Percentiles rank a stretch among this genome's conserved stretches.
These are phyloP conservation scores for Pseudotriccus pelzelni DNA, from an alignment of 2,797 vertebrate genomes.

Conservation along the genomic window DNA sequence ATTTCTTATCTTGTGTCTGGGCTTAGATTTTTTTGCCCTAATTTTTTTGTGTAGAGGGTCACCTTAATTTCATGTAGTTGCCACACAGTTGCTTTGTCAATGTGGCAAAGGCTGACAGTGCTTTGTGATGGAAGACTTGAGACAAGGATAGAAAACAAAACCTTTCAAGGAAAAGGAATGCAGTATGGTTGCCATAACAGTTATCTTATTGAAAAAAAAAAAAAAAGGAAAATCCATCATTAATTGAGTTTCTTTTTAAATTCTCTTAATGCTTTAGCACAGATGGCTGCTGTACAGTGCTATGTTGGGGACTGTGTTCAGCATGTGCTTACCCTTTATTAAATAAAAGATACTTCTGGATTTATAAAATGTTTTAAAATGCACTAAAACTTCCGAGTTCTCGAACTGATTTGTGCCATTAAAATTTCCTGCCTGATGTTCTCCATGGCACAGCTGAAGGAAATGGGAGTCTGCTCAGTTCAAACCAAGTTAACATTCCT, in stretches of 20 bases:
- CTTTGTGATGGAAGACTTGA: background rate
- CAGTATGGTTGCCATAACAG: background rate
- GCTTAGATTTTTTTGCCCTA: background rate
- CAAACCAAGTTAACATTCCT: background rate
- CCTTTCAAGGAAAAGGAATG: background rate
- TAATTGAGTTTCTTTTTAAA: background rate
- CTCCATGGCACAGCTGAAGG: background rate
- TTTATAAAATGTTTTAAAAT: background rate
- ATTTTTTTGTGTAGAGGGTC: background rate
- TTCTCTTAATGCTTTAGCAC: background rate
- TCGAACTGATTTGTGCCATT: background rate
- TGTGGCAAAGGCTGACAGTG: background rate
- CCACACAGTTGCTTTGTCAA: background rate
- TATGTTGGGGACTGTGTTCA: background rate
- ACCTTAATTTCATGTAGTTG: background rate
- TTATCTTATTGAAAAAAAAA: background rate
- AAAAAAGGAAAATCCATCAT: background rate
- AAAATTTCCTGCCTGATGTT: background rate
- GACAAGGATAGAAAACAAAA: background rate
- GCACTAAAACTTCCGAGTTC: background rate
- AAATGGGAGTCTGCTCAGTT: background rate
- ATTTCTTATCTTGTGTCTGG: background rate
- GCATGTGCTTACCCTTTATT: background rate
- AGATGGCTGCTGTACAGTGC: background rate
- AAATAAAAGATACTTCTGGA: background rate